Evolutionary conservation across 1,140 invertebrate species (phyloP).

Genomic region (Sweltsa coloradensis): DNA sequence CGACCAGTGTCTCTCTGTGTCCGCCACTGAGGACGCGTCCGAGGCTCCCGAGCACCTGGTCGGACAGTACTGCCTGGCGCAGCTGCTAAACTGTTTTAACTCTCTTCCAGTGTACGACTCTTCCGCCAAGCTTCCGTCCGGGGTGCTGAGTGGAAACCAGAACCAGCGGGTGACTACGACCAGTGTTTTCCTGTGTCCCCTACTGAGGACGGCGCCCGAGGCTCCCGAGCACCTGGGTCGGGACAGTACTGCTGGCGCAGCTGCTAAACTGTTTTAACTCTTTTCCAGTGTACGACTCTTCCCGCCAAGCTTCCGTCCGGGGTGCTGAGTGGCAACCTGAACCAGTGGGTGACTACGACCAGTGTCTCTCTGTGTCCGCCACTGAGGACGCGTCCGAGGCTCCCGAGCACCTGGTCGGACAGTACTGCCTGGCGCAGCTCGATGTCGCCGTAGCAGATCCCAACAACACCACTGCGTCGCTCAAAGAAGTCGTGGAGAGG

Average conservation of each 20-base stretch:
- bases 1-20: slow-evolving; percentile 46
- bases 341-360: slow-evolving; percentile 58
- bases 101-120: slow-evolving; percentile 50
- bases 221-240: neutral
- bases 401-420: slow-evolving; percentile 41
- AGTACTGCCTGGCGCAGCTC: slow-evolving; percentile 44
- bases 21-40: too few relatives aligned
- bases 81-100: slow-evolving; percentile 3
- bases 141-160: slow-evolving; percentile 50
- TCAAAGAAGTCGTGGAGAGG: slow-evolving; percentile 31
- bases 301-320: slow-evolving; percentile 54
- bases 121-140: slow-evolving; percentile 51
- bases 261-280: slow-evolving; percentile 3
- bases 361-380: slow-evolving; percentile 43
- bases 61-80: slow-evolving; percentile 51
- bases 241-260: neutral
- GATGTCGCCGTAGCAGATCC: slow-evolving; percentile 31
- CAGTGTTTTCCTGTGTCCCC: slow-evolving; percentile 40
- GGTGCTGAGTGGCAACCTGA: slow-evolving; percentile 50
- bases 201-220: neutral
- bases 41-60: slow-evolving; percentile 38
- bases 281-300: slow-evolving; percentile 52
- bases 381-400: too few relatives aligned
- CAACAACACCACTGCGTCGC: neutral
- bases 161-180: slow-evolving; percentile 57